Conservation (phyloP, 2,888 invertebrate species). For the Thymelicus sylvestris region DNA sequence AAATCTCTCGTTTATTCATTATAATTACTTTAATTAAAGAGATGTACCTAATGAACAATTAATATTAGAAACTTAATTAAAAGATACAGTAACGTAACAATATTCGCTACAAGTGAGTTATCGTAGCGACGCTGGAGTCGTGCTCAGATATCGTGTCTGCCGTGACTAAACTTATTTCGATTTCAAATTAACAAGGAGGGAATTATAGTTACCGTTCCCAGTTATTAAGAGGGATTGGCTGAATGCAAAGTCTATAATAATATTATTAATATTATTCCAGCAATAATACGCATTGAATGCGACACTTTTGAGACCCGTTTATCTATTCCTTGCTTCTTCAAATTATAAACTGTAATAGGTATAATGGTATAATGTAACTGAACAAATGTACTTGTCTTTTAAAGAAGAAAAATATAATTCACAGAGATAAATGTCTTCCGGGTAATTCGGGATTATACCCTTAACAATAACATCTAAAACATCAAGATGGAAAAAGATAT, state of each 20-base stretch:
- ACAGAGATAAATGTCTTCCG: no score
- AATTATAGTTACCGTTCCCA: constrained; percentile 31
- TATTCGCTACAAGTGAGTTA: constrained; percentile 51
- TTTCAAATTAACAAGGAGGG: constrained; percentile 63
- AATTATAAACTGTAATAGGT: no score
- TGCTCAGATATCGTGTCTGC: constrained; percentile 51
- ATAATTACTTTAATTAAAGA: background rate
- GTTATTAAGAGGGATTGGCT: constrained; percentile 8
- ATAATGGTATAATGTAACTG: no score
- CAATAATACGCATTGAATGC: no score
- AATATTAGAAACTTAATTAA: constrained; percentile 12
- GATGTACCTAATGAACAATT: constrained; percentile 2
- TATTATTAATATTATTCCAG: no score
- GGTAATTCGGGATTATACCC: no score
- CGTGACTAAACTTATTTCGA: constrained; percentile 61
- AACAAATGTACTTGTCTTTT: no score
- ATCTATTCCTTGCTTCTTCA: no score
- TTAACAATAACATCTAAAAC: no score
- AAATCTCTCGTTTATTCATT: background rate
- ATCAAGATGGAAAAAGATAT: no score
- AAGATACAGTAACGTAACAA: constrained; percentile 40
- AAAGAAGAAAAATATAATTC: no score
- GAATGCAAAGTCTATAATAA: background rate
- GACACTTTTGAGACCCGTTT: no score
- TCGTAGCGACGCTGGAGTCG: constrained; percentile 54